Base-by-base conservation (phyloP, 2,888 invertebrate genomes). In the Hedya salicella region DNA sequence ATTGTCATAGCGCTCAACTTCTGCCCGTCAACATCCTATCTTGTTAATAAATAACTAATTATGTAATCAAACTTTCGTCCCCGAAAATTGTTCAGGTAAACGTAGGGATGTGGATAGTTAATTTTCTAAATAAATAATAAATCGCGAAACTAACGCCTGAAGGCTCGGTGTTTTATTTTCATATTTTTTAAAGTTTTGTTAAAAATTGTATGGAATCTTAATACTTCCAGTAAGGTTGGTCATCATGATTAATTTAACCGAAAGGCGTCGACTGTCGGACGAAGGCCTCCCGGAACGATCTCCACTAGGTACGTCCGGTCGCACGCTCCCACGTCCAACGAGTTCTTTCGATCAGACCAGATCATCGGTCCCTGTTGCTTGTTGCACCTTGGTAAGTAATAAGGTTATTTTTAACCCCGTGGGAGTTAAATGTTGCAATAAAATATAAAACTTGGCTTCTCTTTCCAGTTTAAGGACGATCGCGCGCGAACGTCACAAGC, bases 401-500 rank as follows among this genome's bases (percentile, higher is more conserved):
- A n/a, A n/a, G n/a, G n/a, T n/a, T n/a, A n/a, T n/a, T n/a, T n/a
- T n/a, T n/a, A n/a, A n/a, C n/a, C n/a, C n/a, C n/a, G 40, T 8
- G n/a, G 5, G 44, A 21, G 32, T 62, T 54, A 40, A 54, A 62
- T 17, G 49, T 54, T 32, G 67, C 62, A 69, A 66, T 70, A 60
- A 44, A 70, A 67, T 48, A 70, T 68, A 71, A 73, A 78, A 78
- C 77, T 82, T 83, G 71, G 73, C 72, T 71, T 68, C 75, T 80
- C 69, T 78, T 71, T 77, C 54, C 69, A 65, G 70, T 72, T 73
- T 82, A 83, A 86, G 87, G 83, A 81, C 83, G 82, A 77, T 82
- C 86, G 82, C 77, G 83, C 82, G 82, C 83, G 84, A 80, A 81
- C 81, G 85, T 80, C 82, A 79, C 81, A 78, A 78, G 80, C 78